Base-by-base conservation (phyloP, 2,797 vertebrate species). In the Myripristis jacobus region DNA sequence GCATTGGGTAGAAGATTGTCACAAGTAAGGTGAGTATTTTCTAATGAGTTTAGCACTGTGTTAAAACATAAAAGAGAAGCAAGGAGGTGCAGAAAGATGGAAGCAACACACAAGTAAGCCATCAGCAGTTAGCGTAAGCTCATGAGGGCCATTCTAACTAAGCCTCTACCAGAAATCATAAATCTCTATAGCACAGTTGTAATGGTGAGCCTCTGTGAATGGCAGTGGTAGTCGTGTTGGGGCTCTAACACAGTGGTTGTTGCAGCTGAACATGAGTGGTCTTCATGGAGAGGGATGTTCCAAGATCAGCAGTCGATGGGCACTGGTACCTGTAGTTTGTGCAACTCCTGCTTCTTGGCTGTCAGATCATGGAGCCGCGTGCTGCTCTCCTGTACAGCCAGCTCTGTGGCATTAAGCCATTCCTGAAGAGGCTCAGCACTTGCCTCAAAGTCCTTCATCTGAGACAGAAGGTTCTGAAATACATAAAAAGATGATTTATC, bases 391-490 rank as follows among this genome's bases (percentile, higher is more conserved):
- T 95, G 95, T 0, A 97, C 93, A 13, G 83, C 72, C 78, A 90
- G 89, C 81, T 97, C 95, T 0, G 95, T 96, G 66, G 90, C 78
- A 2, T 93, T 94, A 82, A 98, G 84, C 92, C 95, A 96, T 47
- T 92, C 93, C 84, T 96, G 95, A 16, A 98, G 91, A 36, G 97
- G 97, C 62, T 96, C 95, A 0, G 94, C 95, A 41, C 93, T 94
- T 0, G 94, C 90, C 91, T 98, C 97, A 0, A 98, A 98, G 75
- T 98, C 96, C 84, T 95, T 96, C 96, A 98, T 97, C 80, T 97
- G 96, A 70, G 94, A 90, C 81, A 95, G 92, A 50, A 98, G 90
- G 77, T 94, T 96, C 97, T 98, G 73, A 51, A 73, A 83, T 12
- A 71, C 48, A 61, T 21, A 70, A 22, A 21, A 22, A 24, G 8